Base-by-base conservation (phyloP, 2,797 vertebrate species). In the Scomberomorus guttatus region DNA sequence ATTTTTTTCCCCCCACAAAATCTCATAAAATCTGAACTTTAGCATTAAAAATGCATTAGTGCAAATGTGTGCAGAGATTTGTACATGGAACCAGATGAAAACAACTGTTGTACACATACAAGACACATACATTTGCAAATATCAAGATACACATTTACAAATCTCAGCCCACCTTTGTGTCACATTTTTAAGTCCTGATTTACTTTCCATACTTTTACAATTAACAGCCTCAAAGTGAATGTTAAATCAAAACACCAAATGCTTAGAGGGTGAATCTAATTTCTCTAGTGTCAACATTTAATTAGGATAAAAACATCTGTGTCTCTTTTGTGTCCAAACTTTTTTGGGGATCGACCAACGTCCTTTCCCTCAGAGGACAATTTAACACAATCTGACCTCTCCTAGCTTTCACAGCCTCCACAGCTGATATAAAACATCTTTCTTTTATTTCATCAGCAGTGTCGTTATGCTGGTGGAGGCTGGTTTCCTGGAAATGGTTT, bases 21-120 rank as follows among this genome's bases (percentile, higher is more conserved):
- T 48, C 32, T 32, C 7, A 11, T 44, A 42, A 56, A 48, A 50
- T 15, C 34, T 6, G n/a, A 44, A 32, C 24, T 20, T 51, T 2
- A 51, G 13, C 11, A 59, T 46, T 29, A 32, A 58, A 44, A 18
- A 37, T 66, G 52, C 29, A 56, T 20, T 44, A 4, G 25, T 24
- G n/a, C 22, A 48, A 13, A 65, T 25, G 52, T 75, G 37, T 25
- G 25, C n/a, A 32, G 34, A 27, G 44, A 67, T 44, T 24, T 61
- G 22, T 29, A 14, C 17, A 17, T 18, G 17, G 20, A 14, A 44
- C 51, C 14, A 55, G 42, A 46, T 42, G 24, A 34, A 62, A 51
- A 71, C 46, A 50, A 56, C 15, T 20, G 20, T 39, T 20, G 20
- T 39, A 42, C 50, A 22, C 46, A 46, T 11, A 50, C 48, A 65